Percentiles rank a stretch among this genome's conserved stretches.
phyloP scores from a whole-genome alignment of 2,113 vertebrate genomes.

The Apodemus sylvaticus region DNA sequence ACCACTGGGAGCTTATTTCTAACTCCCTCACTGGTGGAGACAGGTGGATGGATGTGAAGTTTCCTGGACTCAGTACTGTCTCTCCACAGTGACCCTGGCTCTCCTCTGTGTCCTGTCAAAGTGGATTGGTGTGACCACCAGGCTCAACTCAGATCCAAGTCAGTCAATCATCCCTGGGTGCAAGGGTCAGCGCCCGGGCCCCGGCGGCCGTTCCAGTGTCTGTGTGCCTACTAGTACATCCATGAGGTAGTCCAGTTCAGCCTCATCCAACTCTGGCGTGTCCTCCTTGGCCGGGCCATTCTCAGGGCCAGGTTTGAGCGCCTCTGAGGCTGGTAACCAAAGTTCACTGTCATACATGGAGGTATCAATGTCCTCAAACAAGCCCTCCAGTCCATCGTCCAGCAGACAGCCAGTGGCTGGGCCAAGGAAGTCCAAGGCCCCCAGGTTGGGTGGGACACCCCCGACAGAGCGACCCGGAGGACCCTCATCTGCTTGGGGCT shows the following conservation, averaged over 20 bases:
- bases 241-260: conserved; percentile 83
- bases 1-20: not conserved
- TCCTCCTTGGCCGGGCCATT: conserved; percentile 54
- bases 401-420: conserved; percentile 78
- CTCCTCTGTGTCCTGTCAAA: not conserved
- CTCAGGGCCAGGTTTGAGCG: conserved; percentile 71
- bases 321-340: conserved; percentile 74
- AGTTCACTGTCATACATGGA: conserved; percentile 85
- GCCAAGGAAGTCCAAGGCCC: conserved; percentile 73
- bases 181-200: conserved; percentile 57
- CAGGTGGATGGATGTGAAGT: not conserved
- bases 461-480: conserved; percentile 52
- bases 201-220: conserved; percentile 47
- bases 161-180: not conserved
- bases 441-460: conserved; percentile 42
- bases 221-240: conserved; percentile 81
- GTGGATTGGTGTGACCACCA: not conserved
- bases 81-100: not conserved
- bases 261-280: conserved; percentile 66
- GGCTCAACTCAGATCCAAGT: conserved; percentile 41
- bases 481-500: conserved; percentile 62
- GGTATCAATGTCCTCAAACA: conserved; percentile 86
- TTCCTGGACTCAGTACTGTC: conserved; percentile 1
- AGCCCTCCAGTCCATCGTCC: conserved; percentile 80
- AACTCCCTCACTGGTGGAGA: not conserved